phyloP scores from a whole-genome alignment of 1,140 invertebrate species.

The Ditylenchus dipsaci region DNA sequence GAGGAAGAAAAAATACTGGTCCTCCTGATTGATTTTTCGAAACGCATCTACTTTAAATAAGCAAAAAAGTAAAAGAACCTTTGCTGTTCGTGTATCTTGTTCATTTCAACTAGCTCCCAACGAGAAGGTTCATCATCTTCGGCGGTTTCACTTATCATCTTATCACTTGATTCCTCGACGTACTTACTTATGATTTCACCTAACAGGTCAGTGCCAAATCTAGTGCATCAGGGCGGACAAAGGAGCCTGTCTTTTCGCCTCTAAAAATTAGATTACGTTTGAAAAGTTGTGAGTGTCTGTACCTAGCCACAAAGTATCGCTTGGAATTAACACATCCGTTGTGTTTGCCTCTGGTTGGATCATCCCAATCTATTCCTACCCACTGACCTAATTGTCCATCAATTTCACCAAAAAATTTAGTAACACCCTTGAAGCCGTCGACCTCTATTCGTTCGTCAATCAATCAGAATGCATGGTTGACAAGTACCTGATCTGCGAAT shows the following conservation, averaged over 20 bases:
- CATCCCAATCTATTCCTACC: constrained; percentile 45
- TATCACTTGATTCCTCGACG: constrained; percentile 2
- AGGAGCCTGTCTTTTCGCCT: constrained; percentile 32
- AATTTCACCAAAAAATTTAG: constrained; percentile 25
- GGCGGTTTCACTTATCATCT: background rate
- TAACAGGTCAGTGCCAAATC: constrained; percentile 25
- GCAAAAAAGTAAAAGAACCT: background rate
- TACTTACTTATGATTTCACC: constrained; percentile 27
- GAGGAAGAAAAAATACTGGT: no score
- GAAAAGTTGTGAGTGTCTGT: background rate
- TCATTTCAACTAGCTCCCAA: constrained; percentile 33
- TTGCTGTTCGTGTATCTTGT: constrained; percentile 22
- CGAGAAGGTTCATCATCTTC: background rate
- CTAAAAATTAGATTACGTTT: constrained; percentile 23
- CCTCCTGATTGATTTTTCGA: no score
- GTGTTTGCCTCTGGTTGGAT: constrained; percentile 39
- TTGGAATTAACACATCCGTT: constrained; percentile 32
- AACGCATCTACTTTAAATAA: no score
- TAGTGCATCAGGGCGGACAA: constrained; percentile 30
- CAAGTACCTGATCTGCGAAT: no score
- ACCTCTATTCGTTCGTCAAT: background rate
- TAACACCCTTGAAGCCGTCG: constrained; percentile 27
- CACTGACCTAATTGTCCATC: constrained; percentile 25
- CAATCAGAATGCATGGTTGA: no score
- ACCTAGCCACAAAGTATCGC: constrained; percentile 41